These are phyloP conservation scores for Pygoscelis adeliae DNA, from an alignment of 2,113 vertebrate species.

Conservation along the genomic window DNA sequence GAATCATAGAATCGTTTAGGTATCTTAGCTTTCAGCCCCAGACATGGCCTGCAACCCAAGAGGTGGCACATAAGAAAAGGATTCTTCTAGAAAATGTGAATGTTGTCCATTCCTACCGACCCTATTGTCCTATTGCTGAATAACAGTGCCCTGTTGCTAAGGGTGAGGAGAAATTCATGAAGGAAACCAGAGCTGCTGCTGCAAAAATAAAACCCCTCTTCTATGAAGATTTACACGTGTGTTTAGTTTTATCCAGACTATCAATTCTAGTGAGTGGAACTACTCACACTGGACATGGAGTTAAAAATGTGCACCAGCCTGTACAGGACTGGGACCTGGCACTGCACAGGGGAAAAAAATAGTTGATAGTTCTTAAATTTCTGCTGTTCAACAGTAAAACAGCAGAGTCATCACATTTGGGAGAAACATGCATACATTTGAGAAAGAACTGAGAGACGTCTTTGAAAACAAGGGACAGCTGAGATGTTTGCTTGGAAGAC, in stretches of 20 bases:
- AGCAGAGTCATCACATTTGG: not conserved
- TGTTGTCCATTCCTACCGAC: not conserved
- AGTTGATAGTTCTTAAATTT: not conserved
- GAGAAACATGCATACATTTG: not conserved
- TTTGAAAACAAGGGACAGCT: not conserved
- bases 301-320: not conserved
- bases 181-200: not conserved
- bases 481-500: not conserved
- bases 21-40: not conserved
- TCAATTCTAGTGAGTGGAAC: not conserved
- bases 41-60: not conserved
- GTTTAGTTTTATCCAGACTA: not conserved
- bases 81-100: not conserved
- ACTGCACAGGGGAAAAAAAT: not conserved
- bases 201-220: not conserved
- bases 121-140: not conserved
- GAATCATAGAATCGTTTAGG: not conserved
- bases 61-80: not conserved
- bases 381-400: not conserved
- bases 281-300: not conserved
- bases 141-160: not conserved
- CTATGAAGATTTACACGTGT: not conserved
- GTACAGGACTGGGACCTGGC: not conserved
- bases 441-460: not conserved
- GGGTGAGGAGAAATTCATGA: not conserved